These are phyloP conservation scores for Dynastes grantii DNA, from an alignment of 2,888 invertebrate genomes.

Conservation along the genomic window DNA sequence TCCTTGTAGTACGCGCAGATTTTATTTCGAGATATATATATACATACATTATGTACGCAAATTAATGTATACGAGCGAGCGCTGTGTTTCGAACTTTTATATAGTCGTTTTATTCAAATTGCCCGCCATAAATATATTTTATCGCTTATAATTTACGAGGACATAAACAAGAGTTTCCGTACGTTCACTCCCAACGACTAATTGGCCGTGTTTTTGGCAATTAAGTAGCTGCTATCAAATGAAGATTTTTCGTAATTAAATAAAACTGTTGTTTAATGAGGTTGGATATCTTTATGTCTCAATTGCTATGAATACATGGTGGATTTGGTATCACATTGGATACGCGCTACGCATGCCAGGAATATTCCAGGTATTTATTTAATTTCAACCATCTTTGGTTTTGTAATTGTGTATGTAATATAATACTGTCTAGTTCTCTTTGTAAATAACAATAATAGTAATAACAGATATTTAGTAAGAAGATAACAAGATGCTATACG, in stretches of 20 bases:
- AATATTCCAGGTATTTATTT: too few species aligned
- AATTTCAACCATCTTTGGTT: too few species aligned
- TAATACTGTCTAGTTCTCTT: too few species aligned
- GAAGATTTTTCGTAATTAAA: constrained; percentile 12
- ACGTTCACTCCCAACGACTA: constrained; percentile 11
- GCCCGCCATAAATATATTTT: constrained; percentile 39
- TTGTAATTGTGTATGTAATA: too few species aligned
- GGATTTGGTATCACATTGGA: too few species aligned
- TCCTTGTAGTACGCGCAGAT: constrained; percentile 29
- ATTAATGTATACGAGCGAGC: neutral
- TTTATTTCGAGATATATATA: constrained; percentile 26
- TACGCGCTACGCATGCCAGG: too few species aligned
- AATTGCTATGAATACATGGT: too few species aligned
- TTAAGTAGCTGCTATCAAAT: constrained; percentile 4
- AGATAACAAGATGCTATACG: too few species aligned
- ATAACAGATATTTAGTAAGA: too few species aligned
- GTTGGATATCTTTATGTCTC: neutral
- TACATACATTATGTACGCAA: constrained; percentile 19
- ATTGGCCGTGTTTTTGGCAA: constrained; percentile 17
- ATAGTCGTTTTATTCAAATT: constrained; percentile 41
- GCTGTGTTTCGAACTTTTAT: constrained; percentile 20
- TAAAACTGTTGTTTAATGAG: neutral
- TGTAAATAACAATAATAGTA: too few species aligned
- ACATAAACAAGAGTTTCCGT: constrained; percentile 30
- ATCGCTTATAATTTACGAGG: constrained; percentile 29